These are phyloP conservation scores for Pygmarrhopalites habei DNA, from an alignment of 1,140 invertebrate genomes.

Conservation along the genomic window DNA sequence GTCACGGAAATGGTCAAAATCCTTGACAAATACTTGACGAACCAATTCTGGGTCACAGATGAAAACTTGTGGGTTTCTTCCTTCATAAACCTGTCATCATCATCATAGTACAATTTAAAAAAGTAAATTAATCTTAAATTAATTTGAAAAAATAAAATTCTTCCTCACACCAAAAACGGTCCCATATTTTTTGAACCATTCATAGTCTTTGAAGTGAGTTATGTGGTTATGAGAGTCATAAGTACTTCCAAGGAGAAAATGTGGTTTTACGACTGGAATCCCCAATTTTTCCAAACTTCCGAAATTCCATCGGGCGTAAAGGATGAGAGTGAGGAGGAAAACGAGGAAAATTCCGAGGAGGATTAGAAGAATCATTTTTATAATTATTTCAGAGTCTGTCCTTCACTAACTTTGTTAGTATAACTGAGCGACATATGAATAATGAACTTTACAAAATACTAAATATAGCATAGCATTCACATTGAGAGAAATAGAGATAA, in stretches of 20 bases:
- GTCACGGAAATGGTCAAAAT: slow-evolving; percentile 52
- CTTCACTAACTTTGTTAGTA: no score
- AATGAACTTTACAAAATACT: no score
- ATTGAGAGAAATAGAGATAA: no score
- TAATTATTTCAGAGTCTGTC: no score
- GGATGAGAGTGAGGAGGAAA: not conserved
- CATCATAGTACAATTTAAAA: no score
- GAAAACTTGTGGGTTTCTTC: slow-evolving; percentile 22
- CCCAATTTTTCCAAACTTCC: slow-evolving; percentile 26
- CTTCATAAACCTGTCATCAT: slow-evolving; percentile 27
- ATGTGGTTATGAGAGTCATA: slow-evolving; percentile 16
- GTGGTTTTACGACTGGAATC: slow-evolving; percentile 28
- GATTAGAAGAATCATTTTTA: no score
- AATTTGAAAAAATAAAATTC: not conserved
- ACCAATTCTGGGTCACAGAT: slow-evolving; percentile 46
- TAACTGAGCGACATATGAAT: no score
- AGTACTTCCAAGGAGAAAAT: slow-evolving; percentile 22
- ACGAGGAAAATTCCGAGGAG: no score
- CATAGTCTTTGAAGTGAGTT: slow-evolving; percentile 14
- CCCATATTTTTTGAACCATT: slow-evolving; percentile 24
- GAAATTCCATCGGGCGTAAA: slow-evolving; percentile 29
- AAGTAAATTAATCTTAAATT: not conserved
- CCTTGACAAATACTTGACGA: slow-evolving; percentile 49
- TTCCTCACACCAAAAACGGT: slow-evolving; percentile 26
- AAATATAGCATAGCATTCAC: no score